Conservation (phyloP, 2,888 invertebrate genomes). For the Cerceris rybyensis region DNA sequence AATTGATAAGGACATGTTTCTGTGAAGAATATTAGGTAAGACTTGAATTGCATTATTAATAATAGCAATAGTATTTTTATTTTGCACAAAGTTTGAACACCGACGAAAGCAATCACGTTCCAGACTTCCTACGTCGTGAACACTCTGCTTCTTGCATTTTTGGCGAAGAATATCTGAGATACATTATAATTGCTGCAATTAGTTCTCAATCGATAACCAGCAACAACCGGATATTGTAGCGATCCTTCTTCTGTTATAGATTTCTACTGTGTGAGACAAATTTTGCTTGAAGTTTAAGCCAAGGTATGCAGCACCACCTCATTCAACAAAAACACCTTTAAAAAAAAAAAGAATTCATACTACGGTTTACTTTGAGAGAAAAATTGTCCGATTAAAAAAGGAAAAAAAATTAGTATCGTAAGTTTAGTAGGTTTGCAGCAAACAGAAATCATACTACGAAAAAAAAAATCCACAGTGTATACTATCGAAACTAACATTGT, state of each 20-base stretch:
- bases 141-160: too few relatives aligned
- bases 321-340: constrained; percentile 58
- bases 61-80: too few relatives aligned
- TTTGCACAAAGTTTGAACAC: too few relatives aligned
- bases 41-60: constrained; percentile 7
- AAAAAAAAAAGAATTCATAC: constrained; percentile 58
- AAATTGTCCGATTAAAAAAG: constrained; percentile 59
- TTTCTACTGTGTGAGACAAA: constrained; percentile 78
- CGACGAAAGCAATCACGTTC: neutral
- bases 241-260: constrained; percentile 68
- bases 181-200: too few relatives aligned
- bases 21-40: constrained; percentile 78
- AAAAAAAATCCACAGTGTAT: constrained; percentile 75
- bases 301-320: constrained; percentile 69
- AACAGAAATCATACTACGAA: constrained; percentile 70
- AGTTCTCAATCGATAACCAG: neutral
- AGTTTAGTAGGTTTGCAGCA: constrained; percentile 73
- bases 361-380: constrained; percentile 58
- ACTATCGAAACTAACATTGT: constrained; percentile 79
- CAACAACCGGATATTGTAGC: constrained; percentile 11
- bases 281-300: constrained; percentile 73
- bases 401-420: constrained; percentile 69
- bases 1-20: constrained; percentile 75
- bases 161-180: too few relatives aligned
- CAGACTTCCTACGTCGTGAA: too few relatives aligned